Percentiles rank a stretch among this genome's conserved stretches.
phyloP scores from a whole-genome alignment of 2,888 invertebrate genomes.

The Yponomeuta plumbellus region DNA sequence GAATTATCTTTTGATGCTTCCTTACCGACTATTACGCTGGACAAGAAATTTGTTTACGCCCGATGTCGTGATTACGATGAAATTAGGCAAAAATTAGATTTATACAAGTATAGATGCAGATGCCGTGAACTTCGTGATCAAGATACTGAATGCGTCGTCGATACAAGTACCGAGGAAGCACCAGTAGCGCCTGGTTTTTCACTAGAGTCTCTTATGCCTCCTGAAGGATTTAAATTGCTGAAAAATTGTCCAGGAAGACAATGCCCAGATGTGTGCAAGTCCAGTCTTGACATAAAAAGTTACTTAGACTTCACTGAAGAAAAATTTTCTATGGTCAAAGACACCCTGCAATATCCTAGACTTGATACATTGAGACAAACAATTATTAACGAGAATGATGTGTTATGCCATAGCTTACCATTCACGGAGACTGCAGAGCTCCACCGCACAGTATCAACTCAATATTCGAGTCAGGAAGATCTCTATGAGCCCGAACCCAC shows the following conservation, averaged over 20 bases:
- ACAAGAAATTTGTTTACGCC: conserved; percentile 57
- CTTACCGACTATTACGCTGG: conserved; percentile 47
- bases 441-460: conserved; percentile 45
- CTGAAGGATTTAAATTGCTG: conserved; percentile 27
- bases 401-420: conserved; percentile 40
- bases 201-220: not conserved
- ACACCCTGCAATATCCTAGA: conserved; percentile 36
- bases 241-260: conserved; percentile 40
- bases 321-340: conserved; percentile 48
- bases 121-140: conserved; percentile 43
- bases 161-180: conserved; percentile 18
- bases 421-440: conserved; percentile 50
- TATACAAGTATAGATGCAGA: conserved; percentile 26
- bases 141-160: not conserved
- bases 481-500: conserved; percentile 28
- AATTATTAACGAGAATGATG: conserved; percentile 37
- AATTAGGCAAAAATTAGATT: conserved; percentile 43
- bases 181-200: conserved; percentile 6
- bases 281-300: conserved; percentile 40
- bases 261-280: conserved; percentile 39
- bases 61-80: conserved; percentile 58
- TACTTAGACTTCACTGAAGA: conserved; percentile 58
- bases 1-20: conserved; percentile 52
- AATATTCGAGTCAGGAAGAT: conserved; percentile 59
- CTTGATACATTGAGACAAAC: conserved; percentile 28